Percentiles rank a stretch among this genome's conserved stretches.
These are phyloP conservation scores for Corythornis leucogaster DNA, from an alignment of 2,797 vertebrate species.

Conservation along the genomic window DNA sequence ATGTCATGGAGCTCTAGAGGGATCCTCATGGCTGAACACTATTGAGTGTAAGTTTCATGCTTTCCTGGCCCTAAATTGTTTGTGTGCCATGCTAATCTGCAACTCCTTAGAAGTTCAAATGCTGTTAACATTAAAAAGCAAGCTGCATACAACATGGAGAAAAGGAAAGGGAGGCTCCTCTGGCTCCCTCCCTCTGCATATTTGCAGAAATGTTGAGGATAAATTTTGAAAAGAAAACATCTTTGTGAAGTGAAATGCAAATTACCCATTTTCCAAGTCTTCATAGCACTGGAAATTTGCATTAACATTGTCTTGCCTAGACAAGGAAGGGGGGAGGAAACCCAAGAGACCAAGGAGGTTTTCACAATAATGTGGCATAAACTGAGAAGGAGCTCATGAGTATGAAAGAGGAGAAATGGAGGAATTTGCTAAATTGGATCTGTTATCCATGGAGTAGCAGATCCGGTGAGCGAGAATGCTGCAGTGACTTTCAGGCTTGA, in stretches of 20 bases:
- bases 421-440: not conserved
- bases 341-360: not conserved
- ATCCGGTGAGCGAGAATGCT: not conserved
- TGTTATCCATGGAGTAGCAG: not conserved
- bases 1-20: not conserved
- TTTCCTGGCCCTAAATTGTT: not conserved
- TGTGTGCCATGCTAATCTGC: not conserved
- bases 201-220: not conserved
- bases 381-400: not conserved
- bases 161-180: not conserved
- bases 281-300: not conserved
- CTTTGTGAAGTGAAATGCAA: constrained; percentile 2
- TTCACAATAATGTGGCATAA: not conserved
- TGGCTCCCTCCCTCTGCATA: not conserved
- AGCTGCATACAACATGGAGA: not conserved
- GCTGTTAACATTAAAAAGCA: not conserved
- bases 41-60: not conserved
- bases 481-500: not conserved
- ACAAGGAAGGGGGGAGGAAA: not conserved
- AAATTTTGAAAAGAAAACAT: not conserved
- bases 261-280: not conserved
- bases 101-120: not conserved
- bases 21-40: not conserved
- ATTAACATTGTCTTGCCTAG: not conserved
- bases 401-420: not conserved